Evolutionary conservation across 2,113 vertebrate genomes (phyloP).

Genomic region (Melanerpes formicivorus): DNA sequence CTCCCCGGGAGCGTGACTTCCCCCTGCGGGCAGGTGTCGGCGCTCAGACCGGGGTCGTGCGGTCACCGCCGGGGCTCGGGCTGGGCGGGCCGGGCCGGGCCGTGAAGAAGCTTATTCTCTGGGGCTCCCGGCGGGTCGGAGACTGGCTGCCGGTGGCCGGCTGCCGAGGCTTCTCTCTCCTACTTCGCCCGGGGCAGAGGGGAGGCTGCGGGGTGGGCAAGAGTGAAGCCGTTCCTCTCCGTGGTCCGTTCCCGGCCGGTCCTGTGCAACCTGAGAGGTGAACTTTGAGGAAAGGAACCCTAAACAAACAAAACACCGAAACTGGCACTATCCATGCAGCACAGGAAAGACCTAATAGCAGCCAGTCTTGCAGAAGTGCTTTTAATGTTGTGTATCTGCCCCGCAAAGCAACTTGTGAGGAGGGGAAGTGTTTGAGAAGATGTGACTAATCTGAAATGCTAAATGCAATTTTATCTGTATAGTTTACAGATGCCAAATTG

Average conservation of each 20-base stretch:
- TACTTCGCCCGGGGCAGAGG: not conserved
- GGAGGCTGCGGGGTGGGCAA: not conserved
- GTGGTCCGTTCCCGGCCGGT: not conserved
- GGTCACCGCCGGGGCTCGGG: no score
- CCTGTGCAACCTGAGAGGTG: not conserved
- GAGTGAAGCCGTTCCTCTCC: not conserved
- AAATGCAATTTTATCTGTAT: rapidly evolving
- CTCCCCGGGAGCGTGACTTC: not conserved
- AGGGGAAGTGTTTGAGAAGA: not conserved
- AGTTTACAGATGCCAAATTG: not conserved
- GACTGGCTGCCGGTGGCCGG: not conserved
- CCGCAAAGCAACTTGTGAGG: not conserved
- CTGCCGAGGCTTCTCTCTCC: not conserved
- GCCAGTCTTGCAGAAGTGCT: not conserved
- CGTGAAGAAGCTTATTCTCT: not conserved
- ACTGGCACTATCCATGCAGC: no score
- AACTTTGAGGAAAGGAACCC: rapidly evolving
- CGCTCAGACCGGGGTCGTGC: not conserved
- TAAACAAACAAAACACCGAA: rapidly evolving
- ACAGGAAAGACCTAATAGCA: rapidly evolving
- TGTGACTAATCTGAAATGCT: rapidly evolving
- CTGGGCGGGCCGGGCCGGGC: not conserved
- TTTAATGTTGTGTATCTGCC: not conserved
- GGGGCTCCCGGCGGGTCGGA: not conserved
- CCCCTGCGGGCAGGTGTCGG: not conserved